These are phyloP conservation scores for Mesoclemmys tuberculata DNA, from an alignment of 2,113 vertebrate genomes.

Conservation along the genomic window DNA sequence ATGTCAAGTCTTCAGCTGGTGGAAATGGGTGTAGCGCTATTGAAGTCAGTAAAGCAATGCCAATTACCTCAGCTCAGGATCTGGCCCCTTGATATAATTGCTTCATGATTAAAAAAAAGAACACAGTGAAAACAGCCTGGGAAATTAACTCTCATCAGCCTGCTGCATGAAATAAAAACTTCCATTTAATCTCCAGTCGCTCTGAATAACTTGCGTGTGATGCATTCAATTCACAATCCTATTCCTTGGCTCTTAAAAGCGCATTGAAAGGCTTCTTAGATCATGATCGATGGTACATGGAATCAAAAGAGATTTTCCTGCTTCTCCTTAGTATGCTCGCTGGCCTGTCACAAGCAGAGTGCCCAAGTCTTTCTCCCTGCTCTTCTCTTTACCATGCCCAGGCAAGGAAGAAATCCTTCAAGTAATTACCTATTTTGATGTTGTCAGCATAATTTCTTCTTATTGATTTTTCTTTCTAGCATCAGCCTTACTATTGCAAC, in stretches of 20 bases:
- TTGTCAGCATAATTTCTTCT: constrained; percentile 35
- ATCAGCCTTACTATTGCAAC: background rate
- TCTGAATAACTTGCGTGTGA: background rate
- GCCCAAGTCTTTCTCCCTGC: background rate
- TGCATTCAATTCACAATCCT: background rate
- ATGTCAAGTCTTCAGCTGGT: background rate
- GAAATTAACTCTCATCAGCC: background rate
- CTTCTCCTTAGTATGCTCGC: background rate
- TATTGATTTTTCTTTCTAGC: constrained; percentile 39
- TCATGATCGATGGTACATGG: background rate
- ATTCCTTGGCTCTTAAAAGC: background rate
- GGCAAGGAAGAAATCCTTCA: constrained; percentile 15
- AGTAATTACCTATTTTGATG: background rate
- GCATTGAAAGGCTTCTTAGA: background rate
- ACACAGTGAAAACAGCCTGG: accelerated
- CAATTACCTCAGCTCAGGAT: accelerated
- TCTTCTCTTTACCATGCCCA: background rate
- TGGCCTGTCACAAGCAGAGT: background rate
- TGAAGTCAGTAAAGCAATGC: accelerated
- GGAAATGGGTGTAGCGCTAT: accelerated
- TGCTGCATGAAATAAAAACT: background rate
- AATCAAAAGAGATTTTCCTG: background rate
- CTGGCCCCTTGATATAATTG: background rate
- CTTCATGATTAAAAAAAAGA: background rate
- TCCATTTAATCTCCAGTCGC: background rate